phyloP scores from a whole-genome alignment of 2,888 invertebrate species.

The Temnothorax rugatulus region DNA sequence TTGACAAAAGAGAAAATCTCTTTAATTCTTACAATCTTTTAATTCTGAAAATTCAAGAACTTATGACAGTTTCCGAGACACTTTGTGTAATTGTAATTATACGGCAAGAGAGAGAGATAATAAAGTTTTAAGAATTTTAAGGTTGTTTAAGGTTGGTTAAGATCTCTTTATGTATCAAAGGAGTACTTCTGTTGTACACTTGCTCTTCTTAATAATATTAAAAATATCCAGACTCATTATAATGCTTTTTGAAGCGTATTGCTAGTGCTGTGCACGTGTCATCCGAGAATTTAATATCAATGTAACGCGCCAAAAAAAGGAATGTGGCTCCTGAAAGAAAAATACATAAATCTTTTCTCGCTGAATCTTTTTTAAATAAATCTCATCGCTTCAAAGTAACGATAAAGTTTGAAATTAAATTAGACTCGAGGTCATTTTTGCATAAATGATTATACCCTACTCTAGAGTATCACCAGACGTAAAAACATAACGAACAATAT shows the following conservation, averaged over 20 bases:
- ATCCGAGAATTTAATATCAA: constrained; percentile 13
- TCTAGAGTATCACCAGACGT: neutral
- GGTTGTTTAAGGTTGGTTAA: neutral
- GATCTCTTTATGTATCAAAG: neutral
- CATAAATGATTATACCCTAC: neutral
- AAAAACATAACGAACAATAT: neutral
- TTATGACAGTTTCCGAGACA: neutral
- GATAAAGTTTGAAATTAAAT: neutral
- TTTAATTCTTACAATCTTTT: neutral
- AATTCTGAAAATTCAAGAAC: neutral
- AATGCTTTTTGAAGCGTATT: constrained; percentile 7
- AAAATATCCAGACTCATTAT: constrained; percentile 12
- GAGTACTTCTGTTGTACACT: neutral
- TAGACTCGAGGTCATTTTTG: neutral
- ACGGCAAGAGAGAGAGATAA: neutral
- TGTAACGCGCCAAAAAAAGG: neutral
- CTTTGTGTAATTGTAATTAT: neutral
- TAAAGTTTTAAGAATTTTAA: neutral
- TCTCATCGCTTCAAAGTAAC: neutral
- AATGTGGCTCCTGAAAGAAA: neutral
- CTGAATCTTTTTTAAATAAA: neutral
- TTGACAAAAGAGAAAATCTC: neutral
- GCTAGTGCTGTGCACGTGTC: neutral
- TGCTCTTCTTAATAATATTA: neutral
- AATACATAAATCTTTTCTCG: neutral